These are phyloP conservation scores for Peribatodes rhomboidaria DNA, from an alignment of 2,888 invertebrate genomes.

Conservation along the genomic window DNA sequence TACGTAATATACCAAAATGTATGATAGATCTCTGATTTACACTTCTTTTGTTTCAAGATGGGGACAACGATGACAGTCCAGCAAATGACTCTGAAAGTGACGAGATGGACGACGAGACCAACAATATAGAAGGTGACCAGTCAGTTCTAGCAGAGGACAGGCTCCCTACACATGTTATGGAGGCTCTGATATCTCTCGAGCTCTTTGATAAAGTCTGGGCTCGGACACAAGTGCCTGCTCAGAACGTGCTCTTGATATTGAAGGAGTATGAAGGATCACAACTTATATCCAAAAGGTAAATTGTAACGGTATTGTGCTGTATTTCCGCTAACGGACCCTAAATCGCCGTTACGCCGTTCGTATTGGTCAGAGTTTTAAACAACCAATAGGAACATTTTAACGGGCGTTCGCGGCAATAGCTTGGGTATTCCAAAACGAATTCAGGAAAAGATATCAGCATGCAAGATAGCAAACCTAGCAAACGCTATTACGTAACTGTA, in stretches of 20 bases:
- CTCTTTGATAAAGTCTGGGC: slow-evolving; percentile 88
- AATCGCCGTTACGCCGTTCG: no score
- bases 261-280: slow-evolving; percentile 81
- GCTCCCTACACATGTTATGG: slow-evolving; percentile 86
- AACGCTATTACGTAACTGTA: no score
- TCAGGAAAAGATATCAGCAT: no score
- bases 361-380: no score
- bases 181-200: slow-evolving; percentile 86
- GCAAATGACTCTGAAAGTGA: slow-evolving; percentile 73
- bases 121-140: slow-evolving; percentile 60
- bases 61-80: slow-evolving; percentile 61
- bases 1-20: no score
- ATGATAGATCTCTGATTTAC: no score
- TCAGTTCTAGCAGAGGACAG: slow-evolving; percentile 76
- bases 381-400: no score
- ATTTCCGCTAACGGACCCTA: no score
- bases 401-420: no score
- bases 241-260: slow-evolving; percentile 84
- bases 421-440: no score
- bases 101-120: slow-evolving; percentile 74
- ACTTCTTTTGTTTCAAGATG: slow-evolving; percentile 55
- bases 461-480: no score
- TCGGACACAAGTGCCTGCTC: slow-evolving; percentile 82
- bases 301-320: background rate
- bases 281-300: slow-evolving; percentile 81